Evolutionary conservation across 2,113 vertebrate species (phyloP).

Genomic region (Salvelinus alpinus): DNA sequence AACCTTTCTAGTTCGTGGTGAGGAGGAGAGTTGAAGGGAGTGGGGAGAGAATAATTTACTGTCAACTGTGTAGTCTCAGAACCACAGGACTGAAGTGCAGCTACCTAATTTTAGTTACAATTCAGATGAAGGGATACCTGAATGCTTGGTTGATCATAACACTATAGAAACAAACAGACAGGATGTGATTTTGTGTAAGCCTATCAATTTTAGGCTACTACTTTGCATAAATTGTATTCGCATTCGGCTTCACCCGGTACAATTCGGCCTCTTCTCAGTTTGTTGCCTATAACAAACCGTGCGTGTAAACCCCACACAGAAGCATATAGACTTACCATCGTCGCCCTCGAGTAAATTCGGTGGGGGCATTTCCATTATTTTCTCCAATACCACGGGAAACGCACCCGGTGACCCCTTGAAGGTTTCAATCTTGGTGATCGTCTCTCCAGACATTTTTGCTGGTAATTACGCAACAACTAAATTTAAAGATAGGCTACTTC

Average conservation of each 20-base stretch:
- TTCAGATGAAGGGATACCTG: too few species aligned
- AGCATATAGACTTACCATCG: slow-evolving; percentile 61
- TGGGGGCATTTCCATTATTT: slow-evolving; percentile 88
- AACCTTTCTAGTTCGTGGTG: too few species aligned
- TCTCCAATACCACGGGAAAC: slow-evolving; percentile 85
- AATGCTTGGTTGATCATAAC: too few species aligned
- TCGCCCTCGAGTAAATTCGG: slow-evolving; percentile 70
- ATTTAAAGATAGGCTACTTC: not conserved
- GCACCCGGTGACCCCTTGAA: slow-evolving; percentile 54
- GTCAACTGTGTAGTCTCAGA: too few species aligned
- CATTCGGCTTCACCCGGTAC: not conserved
- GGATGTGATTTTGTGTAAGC: too few species aligned
- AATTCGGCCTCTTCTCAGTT: not conserved
- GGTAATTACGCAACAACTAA: not conserved
- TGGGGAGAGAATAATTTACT: too few species aligned
- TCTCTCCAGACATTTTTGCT: slow-evolving; percentile 58
- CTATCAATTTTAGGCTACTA: too few species aligned
- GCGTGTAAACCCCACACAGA: not conserved
- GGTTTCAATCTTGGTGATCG: slow-evolving; percentile 43
- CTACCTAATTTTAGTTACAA: too few species aligned
- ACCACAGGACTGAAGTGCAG: too few species aligned
- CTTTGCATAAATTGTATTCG: too few species aligned
- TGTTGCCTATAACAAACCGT: not conserved
- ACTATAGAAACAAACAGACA: too few species aligned
- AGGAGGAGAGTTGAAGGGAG: too few species aligned